Evolutionary conservation across 2,113 vertebrate genomes (phyloP).

Genomic region (Brevimyrus niger): DNA sequence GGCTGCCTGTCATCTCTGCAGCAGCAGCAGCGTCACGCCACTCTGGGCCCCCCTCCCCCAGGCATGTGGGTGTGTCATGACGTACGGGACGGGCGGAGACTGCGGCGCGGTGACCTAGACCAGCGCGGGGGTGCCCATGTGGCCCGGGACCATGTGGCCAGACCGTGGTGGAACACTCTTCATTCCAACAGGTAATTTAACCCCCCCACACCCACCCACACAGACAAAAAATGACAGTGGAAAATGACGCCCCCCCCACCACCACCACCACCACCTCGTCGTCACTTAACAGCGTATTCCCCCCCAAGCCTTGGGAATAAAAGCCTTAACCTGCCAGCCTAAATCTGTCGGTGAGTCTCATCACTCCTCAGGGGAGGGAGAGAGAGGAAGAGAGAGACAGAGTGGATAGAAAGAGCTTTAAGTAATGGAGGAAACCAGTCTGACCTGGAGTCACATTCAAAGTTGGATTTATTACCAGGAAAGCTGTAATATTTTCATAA

Average conservation of each 20-base stretch:
- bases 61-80: background rate
- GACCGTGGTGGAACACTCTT: background rate
- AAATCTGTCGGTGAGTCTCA: constrained; percentile 28
- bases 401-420: background rate
- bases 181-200: background rate
- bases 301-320: constrained; percentile 21
- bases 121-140: background rate
- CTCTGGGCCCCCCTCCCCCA: background rate
- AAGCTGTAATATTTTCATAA: background rate
- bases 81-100: background rate
- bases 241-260: no score
- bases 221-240: background rate
- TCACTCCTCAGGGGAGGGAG: constrained; percentile 24
- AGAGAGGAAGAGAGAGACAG: constrained; percentile 20
- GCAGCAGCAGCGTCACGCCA: background rate
- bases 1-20: background rate
- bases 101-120: background rate
- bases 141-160: background rate
- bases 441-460: background rate
- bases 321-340: constrained; percentile 28
- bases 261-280: no score
- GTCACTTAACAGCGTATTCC: constrained; percentile 9
- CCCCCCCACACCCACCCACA: background rate
- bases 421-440: background rate
- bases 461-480: background rate